Evolutionary conservation across 2,797 vertebrate genomes (phyloP).

Genomic region (Melanotaenia maccullochi): DNA sequence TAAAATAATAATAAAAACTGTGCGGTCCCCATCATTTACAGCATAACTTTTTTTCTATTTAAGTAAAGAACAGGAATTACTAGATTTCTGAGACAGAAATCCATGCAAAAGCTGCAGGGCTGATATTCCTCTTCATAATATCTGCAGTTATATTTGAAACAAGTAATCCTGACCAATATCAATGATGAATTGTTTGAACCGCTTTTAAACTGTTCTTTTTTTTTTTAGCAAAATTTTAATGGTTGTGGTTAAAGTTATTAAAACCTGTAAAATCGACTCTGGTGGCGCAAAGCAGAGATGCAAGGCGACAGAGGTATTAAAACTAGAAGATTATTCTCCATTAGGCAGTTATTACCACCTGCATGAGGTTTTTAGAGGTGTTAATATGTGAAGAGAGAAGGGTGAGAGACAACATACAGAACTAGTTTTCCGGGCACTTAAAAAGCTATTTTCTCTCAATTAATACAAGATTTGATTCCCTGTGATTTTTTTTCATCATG

Average conservation of each 20-base stretch:
- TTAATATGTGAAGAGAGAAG: conserved; percentile 62
- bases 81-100: conserved; percentile 11
- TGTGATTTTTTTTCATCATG: conserved; percentile 41
- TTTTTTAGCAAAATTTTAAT: conserved; percentile 30
- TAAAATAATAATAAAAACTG: conserved; percentile 1
- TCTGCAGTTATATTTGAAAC: conserved; percentile 12
- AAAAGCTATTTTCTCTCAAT: conserved; percentile 60
- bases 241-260: conserved; percentile 41
- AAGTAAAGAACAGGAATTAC: conserved; percentile 3
- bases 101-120: background rate
- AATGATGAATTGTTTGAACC: conserved; percentile 15
- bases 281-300: conserved; percentile 22
- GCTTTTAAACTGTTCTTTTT: conserved; percentile 14
- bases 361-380: conserved; percentile 65
- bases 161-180: conserved; percentile 21
- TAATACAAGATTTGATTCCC: conserved; percentile 53
- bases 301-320: conserved; percentile 23
- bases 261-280: conserved; percentile 32
- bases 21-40: conserved; percentile 15
- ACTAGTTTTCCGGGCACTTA: conserved; percentile 53
- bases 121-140: conserved; percentile 28
- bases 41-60: conserved; percentile 31
- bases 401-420: conserved; percentile 29
- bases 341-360: conserved; percentile 75
- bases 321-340: conserved; percentile 69